Conservation (phyloP, 1,140 invertebrate genomes). For the Drosophila prosaltans region DNA sequence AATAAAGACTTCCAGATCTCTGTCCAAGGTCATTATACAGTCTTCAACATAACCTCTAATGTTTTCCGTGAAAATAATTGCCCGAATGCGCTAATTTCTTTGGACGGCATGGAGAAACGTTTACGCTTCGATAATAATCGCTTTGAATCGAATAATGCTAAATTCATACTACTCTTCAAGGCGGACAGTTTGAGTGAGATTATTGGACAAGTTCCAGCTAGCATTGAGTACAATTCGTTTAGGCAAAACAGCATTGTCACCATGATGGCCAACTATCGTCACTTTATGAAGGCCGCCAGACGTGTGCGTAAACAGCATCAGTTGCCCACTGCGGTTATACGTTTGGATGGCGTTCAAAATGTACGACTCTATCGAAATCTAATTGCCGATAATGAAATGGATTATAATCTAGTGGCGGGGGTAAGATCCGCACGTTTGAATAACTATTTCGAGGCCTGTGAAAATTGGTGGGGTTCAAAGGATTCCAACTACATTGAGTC, state of each 20-base stretch:
- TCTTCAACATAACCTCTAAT: conserved; percentile 92
- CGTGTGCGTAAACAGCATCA: conserved; percentile 62
- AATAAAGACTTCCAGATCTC: conserved; percentile 94
- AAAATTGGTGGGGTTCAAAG: conserved; percentile 98
- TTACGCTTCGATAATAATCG: conserved; percentile 91
- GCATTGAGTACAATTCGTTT: conserved; percentile 92
- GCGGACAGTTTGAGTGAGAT: conserved; percentile 97
- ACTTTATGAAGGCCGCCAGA: conserved; percentile 55
- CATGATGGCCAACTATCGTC: conserved; percentile 53
- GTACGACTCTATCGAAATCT: conserved; percentile 95
- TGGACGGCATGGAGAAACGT: conserved; percentile 98
- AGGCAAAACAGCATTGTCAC: conserved; percentile 87
- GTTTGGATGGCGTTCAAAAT: conserved; percentile 97
- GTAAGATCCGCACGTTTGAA: conserved; percentile 94
- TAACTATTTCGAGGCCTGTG: conserved; percentile 92
- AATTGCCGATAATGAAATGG: conserved; percentile 93
- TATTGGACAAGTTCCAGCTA: conserved; percentile 90
- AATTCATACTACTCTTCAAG: conserved; percentile 94
- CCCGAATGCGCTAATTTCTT: conserved; percentile 90
- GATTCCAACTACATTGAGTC: conserved; percentile 89
- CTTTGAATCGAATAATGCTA: conserved; percentile 92
- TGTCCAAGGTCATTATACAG: conserved; percentile 95
- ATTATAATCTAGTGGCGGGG: conserved; percentile 97
- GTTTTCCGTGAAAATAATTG: conserved; percentile 94
- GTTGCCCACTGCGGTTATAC: conserved; percentile 92